Conservation (phyloP, 1,140 invertebrate species). For the Aphis craccivora region DNA sequence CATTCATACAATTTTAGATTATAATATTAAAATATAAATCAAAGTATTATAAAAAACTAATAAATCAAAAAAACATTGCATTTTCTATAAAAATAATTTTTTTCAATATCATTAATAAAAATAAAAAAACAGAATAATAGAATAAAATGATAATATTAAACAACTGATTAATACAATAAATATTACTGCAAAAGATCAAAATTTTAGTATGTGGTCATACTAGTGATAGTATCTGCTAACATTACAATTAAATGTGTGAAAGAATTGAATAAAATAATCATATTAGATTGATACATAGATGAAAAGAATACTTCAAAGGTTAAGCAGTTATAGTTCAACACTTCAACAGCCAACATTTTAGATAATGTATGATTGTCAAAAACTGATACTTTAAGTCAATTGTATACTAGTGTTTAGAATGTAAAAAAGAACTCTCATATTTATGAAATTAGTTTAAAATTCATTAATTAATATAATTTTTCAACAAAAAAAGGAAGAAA, state of each 20-base stretch:
- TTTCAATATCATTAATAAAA: too few species aligned
- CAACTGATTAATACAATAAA: background rate
- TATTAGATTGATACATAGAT: background rate
- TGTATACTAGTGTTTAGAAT: background rate
- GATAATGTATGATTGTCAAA: background rate
- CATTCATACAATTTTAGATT: background rate
- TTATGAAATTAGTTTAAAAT: too few species aligned
- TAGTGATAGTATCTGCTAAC: background rate
- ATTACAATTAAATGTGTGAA: background rate
- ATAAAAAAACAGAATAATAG: too few species aligned
- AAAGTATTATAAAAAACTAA: too few species aligned
- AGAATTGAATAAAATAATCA: background rate
- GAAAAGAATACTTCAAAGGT: background rate
- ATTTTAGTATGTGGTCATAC: background rate
- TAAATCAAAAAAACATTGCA: too few species aligned
- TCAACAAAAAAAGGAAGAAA: too few species aligned
- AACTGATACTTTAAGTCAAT: background rate
- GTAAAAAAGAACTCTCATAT: background rate
- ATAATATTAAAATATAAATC: background rate
- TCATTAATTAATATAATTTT: too few species aligned
- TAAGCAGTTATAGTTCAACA: too few species aligned
- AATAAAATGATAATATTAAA: background rate
- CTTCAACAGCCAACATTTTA: background rate
- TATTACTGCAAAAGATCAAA: background rate
- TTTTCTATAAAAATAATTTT: too few species aligned